phyloP scores from a whole-genome alignment of 2,797 vertebrate genomes.

The Karalla daura region DNA sequence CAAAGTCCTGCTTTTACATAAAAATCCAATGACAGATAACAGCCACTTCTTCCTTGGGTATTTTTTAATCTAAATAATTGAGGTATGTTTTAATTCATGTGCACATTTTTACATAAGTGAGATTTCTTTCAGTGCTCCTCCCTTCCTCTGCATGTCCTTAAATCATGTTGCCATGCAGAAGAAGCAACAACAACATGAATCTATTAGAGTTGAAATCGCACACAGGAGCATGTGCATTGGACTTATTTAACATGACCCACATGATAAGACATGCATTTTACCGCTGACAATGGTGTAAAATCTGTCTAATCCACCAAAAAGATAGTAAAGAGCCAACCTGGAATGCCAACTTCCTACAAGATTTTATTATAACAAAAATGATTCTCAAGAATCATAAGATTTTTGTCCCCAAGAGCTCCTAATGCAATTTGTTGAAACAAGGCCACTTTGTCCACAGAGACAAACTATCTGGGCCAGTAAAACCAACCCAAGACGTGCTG shows the following conservation, averaged over 20 bases:
- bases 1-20: not conserved
- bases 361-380: not conserved
- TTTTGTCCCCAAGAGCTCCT: slow-evolving; percentile 50
- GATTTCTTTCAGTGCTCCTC: not conserved
- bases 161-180: too few relatives aligned
- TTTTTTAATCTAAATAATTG: not conserved
- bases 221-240: too few relatives aligned
- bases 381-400: slow-evolving; percentile 30
- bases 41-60: not conserved
- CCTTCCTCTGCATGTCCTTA: too few relatives aligned
- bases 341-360: not conserved
- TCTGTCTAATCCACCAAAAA: not conserved
- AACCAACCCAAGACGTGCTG: slow-evolving; percentile 38
- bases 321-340: too few relatives aligned
- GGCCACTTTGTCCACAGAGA: slow-evolving; percentile 70
- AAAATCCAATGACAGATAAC: not conserved
- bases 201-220: too few relatives aligned
- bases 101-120: too few relatives aligned
- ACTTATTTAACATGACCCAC: too few relatives aligned
- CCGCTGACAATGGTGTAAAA: not conserved
- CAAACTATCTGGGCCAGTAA: slow-evolving; percentile 69
- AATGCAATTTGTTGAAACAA: slow-evolving; percentile 77
- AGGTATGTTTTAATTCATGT: not conserved
- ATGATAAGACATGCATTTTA: not conserved
- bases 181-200: too few relatives aligned